Evolutionary conservation across 2,797 vertebrate genomes (phyloP).

Genomic region (Apogon hyalosoma): DNA sequence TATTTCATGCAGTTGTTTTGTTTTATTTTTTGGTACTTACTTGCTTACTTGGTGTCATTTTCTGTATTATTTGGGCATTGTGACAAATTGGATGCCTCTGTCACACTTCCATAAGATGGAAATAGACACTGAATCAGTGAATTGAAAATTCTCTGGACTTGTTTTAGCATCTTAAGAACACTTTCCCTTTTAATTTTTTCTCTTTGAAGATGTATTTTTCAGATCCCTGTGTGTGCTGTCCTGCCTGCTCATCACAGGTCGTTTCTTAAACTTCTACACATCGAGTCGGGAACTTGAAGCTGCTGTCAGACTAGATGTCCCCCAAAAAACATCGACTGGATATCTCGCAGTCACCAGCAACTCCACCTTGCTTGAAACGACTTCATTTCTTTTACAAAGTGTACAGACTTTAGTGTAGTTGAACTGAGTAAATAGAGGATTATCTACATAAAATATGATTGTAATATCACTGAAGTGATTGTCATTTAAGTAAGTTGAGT

Average conservation of each 20-base stretch:
- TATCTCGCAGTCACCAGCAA: conserved; percentile 25
- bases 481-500: conserved; percentile 55
- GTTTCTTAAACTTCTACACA: not conserved
- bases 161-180: not conserved
- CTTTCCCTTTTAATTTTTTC: not conserved
- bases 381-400: conserved; percentile 21
- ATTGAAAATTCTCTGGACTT: conserved; percentile 1
- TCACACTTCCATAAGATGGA: not conserved
- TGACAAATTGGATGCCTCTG: conserved; percentile 30
- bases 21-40: conserved; percentile 5
- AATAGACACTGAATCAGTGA: conserved; percentile 1
- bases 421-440: conserved; percentile 31
- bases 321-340: not conserved
- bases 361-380: conserved; percentile 33
- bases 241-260: not conserved
- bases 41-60: conserved; percentile 41
- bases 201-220: conserved; percentile 1
- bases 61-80: conserved; percentile 54
- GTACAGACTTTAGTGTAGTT: conserved; percentile 52
- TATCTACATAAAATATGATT: conserved; percentile 60
- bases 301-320: conserved; percentile 1
- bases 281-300: not conserved
- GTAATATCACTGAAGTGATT: conserved; percentile 69
- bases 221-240: conserved; percentile 18
- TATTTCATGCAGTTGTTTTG: conserved; percentile 43